Evolutionary conservation across 30 jellyfish, hydroid and myxozoan species (phyloP), one percentile per base, ranked within the genome.

Genomic region (Chrysaora quinquecirrha): DNA sequence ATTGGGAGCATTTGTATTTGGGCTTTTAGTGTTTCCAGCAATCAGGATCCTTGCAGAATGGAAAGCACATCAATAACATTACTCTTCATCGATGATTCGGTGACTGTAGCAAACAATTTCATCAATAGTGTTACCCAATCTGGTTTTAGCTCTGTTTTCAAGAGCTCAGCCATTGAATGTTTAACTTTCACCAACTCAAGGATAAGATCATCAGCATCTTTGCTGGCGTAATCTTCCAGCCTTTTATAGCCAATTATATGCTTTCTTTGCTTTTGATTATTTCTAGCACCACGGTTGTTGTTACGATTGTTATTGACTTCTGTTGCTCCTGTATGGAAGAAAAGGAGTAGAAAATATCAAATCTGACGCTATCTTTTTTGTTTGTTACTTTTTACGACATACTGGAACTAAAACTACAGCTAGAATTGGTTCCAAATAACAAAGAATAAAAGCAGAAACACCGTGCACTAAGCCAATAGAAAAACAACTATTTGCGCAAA

Each of bases 191-290:
- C 67, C 14, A 70, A 30, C 23, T 70, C 82, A 4, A 70, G 23
- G 22, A 70, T 30, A 27, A 70, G 20, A 22, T 70, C 63, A 3
- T 70, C 82, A 33, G 34, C 18, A 6, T 70, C 82, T 67, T 18
- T 70, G 31, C 19, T 30, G 34, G 34, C 38, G 48, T 30, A 70
- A 19, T 30, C 43, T 30, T 30, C 65, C 27, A 70, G 20, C 20
- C 82, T 48, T 70, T 70, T 48, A 70, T 33, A 70, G 21, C 82
- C 82, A 38, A 70, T 43, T 2, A 70, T 70, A 0, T 48, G 82
- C 9, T 30, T 27, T 70, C 82, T 70, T 38, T 24, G 29, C 30
- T 22, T 21, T 47, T n/a, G 29, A 16, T 70, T 43, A 16, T 43
- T 29, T 19, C 25, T 32, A 27, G 27, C 19, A 20, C 19, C 3